Evolutionary conservation across 2,888 invertebrate genomes (phyloP).

Genomic region (Watsonalla binaria): DNA sequence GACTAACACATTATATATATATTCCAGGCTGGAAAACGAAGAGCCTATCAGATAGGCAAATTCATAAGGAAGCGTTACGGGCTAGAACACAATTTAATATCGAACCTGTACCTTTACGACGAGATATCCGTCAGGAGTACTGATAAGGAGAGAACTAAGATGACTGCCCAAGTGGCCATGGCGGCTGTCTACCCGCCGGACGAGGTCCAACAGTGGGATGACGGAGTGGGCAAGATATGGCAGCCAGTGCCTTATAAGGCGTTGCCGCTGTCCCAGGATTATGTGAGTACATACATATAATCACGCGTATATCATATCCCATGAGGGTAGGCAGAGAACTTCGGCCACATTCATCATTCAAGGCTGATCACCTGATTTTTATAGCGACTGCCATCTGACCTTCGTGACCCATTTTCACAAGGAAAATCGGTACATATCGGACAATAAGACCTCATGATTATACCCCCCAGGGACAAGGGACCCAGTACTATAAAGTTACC

Average conservation of each 20-base stretch:
- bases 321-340: too few species aligned
- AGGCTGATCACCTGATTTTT: too few species aligned
- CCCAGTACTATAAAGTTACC: too few species aligned
- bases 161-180: conserved; percentile 63
- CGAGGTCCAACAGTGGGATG: conserved; percentile 62
- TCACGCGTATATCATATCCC: too few species aligned
- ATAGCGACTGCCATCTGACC: too few species aligned
- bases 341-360: too few species aligned
- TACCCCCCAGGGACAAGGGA: too few species aligned
- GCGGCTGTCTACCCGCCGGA: conserved; percentile 61
- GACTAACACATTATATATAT: background rate
- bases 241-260: conserved; percentile 63
- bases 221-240: conserved; percentile 59
- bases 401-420: too few species aligned
- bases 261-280: conserved; percentile 57
- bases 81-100: conserved; percentile 36
- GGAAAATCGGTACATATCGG: too few species aligned
- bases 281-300: too few species aligned
- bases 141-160: conserved; percentile 68
- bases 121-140: conserved; percentile 58
- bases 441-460: too few species aligned
- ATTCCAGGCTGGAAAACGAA: conserved; percentile 51
- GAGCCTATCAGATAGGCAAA: conserved; percentile 58
- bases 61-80: conserved; percentile 56
- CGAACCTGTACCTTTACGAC: conserved; percentile 47